A percentile compares a stretch with the other conserved stretches of the same genome.
Evolutionary conservation across 2,113 vertebrate species (phyloP).

Genomic region (Anolis sagrei): DNA sequence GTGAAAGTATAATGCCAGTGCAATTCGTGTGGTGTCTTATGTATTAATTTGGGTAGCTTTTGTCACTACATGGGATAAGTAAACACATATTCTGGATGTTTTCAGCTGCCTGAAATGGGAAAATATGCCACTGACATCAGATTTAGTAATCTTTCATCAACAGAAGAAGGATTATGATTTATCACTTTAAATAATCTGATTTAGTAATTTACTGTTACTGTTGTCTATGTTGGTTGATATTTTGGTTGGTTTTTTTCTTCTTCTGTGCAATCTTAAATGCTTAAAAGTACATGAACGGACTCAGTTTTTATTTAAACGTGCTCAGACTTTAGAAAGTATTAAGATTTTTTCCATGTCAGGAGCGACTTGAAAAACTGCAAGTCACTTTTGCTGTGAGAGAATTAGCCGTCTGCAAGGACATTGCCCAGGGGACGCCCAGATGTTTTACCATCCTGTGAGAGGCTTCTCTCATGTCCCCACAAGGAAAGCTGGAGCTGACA

Average conservation of each 20-base stretch:
- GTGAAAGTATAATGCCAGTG: neutral
- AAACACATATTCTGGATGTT: neutral
- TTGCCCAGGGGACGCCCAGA: no score
- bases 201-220: slow-evolving; percentile 23
- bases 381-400: no score
- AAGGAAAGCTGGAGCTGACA: no score
- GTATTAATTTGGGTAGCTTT: neutral
- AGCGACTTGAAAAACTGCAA: no score
- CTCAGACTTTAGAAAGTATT: neutral
- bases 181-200: no score
- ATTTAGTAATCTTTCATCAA: neutral
- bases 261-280: neutral
- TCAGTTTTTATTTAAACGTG: neutral
- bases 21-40: neutral
- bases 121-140: slow-evolving; percentile 2
- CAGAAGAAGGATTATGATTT: neutral
- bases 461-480: no score
- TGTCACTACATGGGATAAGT: slow-evolving; percentile 15
- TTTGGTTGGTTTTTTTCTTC: neutral
- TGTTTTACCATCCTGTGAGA: no score
- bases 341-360: no score
- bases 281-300: neutral
- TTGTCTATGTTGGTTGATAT: neutral
- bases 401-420: no score
- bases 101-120: neutral